Conservation (phyloP, 2,888 invertebrate species). For the Mythimna pallens region DNA sequence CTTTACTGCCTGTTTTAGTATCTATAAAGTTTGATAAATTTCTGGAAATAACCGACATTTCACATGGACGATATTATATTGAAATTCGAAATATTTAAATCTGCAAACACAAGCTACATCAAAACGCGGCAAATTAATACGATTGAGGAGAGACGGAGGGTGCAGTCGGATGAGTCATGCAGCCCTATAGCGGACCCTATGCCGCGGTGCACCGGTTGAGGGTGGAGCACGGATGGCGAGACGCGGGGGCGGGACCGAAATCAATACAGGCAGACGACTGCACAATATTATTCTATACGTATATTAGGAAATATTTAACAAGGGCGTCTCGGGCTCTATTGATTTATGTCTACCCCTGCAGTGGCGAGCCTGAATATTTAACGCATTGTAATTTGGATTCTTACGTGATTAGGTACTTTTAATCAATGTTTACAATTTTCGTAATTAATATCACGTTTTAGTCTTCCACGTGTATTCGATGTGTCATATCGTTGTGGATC, state of each 20-base stretch:
- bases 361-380: slow-evolving; percentile 8
- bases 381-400: slow-evolving; percentile 15
- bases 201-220: slow-evolving; percentile 41
- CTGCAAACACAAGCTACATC: slow-evolving; percentile 15
- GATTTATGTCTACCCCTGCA: slow-evolving; percentile 50
- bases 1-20: slow-evolving; percentile 31
- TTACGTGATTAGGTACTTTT: neutral
- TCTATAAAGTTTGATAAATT: slow-evolving; percentile 5
- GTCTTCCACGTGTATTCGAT: slow-evolving; percentile 48
- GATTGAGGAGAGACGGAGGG: slow-evolving; percentile 55
- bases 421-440: slow-evolving; percentile 44
- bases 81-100: slow-evolving; percentile 21
- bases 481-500: slow-evolving; percentile 56
- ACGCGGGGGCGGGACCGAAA: slow-evolving; percentile 56
- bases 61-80: neutral
- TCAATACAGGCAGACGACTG: slow-evolving; percentile 71
- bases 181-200: slow-evolving; percentile 59
- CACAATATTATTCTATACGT: slow-evolving; percentile 57
- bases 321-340: slow-evolving; percentile 60
- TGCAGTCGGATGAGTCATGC: slow-evolving; percentile 64
- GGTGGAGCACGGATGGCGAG: neutral
- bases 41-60: neutral
- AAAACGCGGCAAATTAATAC: slow-evolving; percentile 36
- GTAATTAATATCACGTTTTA: slow-evolving; percentile 43
- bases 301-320: slow-evolving; percentile 57